phyloP scores from a whole-genome alignment of 2,797 vertebrate genomes.

The Arctocebus calabarensis region DNA sequence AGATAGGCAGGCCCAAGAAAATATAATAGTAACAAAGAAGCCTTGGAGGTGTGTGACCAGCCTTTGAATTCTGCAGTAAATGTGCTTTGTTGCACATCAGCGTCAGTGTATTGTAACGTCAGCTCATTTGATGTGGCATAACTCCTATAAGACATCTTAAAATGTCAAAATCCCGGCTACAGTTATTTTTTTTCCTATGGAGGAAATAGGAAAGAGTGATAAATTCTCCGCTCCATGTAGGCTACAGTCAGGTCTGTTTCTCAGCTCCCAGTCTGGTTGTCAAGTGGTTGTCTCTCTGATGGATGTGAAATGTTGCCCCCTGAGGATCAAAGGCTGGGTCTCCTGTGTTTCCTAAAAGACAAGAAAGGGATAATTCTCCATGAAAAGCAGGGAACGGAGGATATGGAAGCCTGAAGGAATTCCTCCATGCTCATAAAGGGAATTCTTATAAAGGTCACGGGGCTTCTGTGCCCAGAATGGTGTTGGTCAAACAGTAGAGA shows the following conservation, averaged over 20 bases:
- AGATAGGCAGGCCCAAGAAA: slow-evolving; percentile 66
- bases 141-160: slow-evolving; percentile 77
- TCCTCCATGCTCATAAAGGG: neutral
- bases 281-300: neutral
- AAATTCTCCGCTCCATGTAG: slow-evolving; percentile 55
- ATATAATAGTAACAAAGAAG: slow-evolving; percentile 74
- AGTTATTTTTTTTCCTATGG: slow-evolving; percentile 68
- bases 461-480: neutral
- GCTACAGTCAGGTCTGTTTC: slow-evolving; percentile 59
- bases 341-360: slow-evolving; percentile 39
- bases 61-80: slow-evolving; percentile 81
- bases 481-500: neutral
- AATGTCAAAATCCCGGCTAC: slow-evolving; percentile 76
- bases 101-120: slow-evolving; percentile 78
- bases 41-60: slow-evolving; percentile 71
- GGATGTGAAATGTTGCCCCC: slow-evolving; percentile 47
- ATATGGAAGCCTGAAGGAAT: neutral
- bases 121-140: slow-evolving; percentile 72
- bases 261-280: slow-evolving; percentile 2
- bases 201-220: slow-evolving; percentile 72
- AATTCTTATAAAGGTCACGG: too few species aligned
- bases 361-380: neutral
- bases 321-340: neutral
- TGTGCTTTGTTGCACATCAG: slow-evolving; percentile 77
- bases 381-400: neutral